Evolutionary conservation across 2,888 invertebrate genomes (phyloP), one percentile per base, ranked within the genome.

Genomic region (Andrena bicolor): DNA sequence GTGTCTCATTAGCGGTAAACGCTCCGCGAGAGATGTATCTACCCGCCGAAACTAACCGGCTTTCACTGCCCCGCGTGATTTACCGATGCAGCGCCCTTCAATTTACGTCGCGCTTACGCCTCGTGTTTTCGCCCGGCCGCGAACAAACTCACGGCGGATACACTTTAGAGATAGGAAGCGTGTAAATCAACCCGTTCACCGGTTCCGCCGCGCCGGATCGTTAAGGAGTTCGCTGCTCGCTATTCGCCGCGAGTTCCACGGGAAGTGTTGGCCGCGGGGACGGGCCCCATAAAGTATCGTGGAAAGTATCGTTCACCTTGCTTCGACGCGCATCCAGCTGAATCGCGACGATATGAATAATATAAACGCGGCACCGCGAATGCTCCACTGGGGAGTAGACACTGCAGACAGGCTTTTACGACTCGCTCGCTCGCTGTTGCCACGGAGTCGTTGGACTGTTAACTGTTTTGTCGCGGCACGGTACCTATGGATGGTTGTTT

Each of bases 1-100:
- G 86, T 88, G 90, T 90, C 90, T 90, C 90, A 90, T 91, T 91
- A 90, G 90, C 86, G 86, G 85, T 82, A 87, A 88, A 88, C 84
- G 79, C 65, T 69, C 72, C 71, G 70, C 70, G 72, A 32, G 71
- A 86, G 86, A 88, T 80, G 84, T 88, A 88, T 87, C 86, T 86
- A 74, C 73, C 41, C 86, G 83, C 88, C 87, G 76, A 87, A 87
- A 87, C 88, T 79, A 76, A 78, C 76, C 76, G 74, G 84, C 87
- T 87, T 87, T 87, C 87, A 88, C 88, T 80, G 85, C 74, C 64
- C 20, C 16, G 65, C 56, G 84, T 87, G 87, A 87, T 87, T 88
- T 87, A 88, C 84, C 82, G 88, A 82, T 72, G 41, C 56, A 35
- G 66, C 49, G 63, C 78, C 77, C 73, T 71, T 83, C 81, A 71